These are phyloP conservation scores for Heterohyrax brucei DNA, from an alignment of 2,797 vertebrate genomes.

Conservation along the genomic window DNA sequence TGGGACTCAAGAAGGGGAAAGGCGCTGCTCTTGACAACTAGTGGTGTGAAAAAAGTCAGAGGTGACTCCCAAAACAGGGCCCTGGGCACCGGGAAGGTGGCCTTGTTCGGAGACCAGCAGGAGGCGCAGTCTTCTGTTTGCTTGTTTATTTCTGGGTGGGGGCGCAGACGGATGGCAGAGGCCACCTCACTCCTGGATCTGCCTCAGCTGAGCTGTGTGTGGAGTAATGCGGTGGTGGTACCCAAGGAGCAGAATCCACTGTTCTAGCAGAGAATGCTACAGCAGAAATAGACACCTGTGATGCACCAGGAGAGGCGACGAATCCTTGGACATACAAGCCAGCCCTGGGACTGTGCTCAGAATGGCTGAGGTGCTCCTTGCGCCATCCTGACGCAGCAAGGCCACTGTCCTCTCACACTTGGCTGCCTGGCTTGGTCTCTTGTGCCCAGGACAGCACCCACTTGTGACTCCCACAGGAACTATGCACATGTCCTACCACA, in stretches of 20 bases:
- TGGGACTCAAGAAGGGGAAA: neutral
- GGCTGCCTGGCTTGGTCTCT: no score
- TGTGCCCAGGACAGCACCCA: no score
- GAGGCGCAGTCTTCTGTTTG: neutral
- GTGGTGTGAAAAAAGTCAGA: neutral
- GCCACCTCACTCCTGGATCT: neutral
- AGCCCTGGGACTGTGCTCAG: no score
- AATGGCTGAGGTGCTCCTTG: neutral
- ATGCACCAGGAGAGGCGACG: neutral
- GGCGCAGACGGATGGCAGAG: neutral
- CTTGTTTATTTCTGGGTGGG: neutral
- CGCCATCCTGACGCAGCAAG: no score
- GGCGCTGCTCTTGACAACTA: neutral
- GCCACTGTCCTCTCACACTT: neutral
- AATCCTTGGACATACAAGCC: neutral
- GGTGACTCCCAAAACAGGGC: neutral
- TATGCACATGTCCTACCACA: neutral
- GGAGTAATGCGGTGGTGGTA: neutral
- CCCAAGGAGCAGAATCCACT: neutral
- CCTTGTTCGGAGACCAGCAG: neutral
- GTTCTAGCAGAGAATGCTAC: conserved; percentile 26
- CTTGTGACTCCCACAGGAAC: neutral
- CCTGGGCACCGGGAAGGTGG: neutral
- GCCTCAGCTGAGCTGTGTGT: neutral
- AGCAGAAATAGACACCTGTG: neutral